Evolutionary conservation across 2,113 vertebrate species (phyloP).

Genomic region (Myxocyprinus asiaticus): DNA sequence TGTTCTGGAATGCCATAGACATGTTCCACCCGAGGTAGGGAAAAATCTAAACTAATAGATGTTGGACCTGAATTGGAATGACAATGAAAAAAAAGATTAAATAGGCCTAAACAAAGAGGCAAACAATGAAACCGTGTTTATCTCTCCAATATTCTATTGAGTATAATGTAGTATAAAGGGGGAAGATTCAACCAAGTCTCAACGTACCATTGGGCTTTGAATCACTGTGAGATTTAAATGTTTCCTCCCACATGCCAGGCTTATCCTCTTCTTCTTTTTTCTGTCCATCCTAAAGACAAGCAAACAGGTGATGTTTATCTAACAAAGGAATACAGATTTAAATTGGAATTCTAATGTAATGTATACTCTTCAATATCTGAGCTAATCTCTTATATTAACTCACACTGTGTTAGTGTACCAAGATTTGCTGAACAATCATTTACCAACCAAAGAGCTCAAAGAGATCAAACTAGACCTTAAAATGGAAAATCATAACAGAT

Average conservation of each 20-base stretch:
- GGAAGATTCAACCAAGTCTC: not conserved
- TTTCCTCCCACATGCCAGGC: conserved; percentile 88
- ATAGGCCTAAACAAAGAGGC: not conserved
- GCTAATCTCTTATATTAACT: too few relatives aligned
- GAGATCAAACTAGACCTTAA: too few relatives aligned
- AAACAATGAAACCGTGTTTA: not conserved
- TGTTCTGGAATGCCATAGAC: conserved; percentile 95
- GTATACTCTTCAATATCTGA: too few relatives aligned
- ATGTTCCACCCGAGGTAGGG: conserved; percentile 86
- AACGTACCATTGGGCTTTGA: conserved; percentile 84
- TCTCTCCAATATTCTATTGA: not conserved
- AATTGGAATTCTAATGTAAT: too few relatives aligned
- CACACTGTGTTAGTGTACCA: too few relatives aligned
- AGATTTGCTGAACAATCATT: too few relatives aligned
- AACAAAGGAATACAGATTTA: too few relatives aligned
- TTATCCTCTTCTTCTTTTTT: conserved; percentile 68
- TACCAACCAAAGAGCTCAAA: too few relatives aligned
- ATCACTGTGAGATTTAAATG: conserved; percentile 88
- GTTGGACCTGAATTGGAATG: conserved; percentile 77
- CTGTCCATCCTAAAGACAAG: conserved; percentile 63
- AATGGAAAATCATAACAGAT: too few relatives aligned
- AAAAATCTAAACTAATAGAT: conserved; percentile 89
- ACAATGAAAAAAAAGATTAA: conserved; percentile 12
- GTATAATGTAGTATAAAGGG: not conserved
- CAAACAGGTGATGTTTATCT: not conserved